These are phyloP conservation scores for Chloroceryle inda DNA, from an alignment of 2,797 vertebrate species.

Conservation along the genomic window DNA sequence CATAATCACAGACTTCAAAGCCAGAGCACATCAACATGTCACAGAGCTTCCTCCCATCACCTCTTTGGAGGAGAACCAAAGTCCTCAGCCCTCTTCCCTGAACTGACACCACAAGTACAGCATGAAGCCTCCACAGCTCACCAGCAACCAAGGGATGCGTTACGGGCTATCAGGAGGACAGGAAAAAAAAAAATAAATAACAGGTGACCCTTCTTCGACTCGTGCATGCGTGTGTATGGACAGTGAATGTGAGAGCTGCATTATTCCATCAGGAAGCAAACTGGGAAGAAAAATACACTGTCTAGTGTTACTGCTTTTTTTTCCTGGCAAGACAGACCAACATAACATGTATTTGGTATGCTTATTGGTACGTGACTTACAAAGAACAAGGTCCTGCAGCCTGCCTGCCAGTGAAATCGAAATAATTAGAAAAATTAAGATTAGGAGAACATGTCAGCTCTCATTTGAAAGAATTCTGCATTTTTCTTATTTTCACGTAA, in stretches of 20 bases:
- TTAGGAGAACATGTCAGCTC: not conserved
- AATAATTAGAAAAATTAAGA: not conserved
- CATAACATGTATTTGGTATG: not conserved
- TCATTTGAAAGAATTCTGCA: not conserved
- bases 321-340: not conserved
- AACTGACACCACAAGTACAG: not conserved
- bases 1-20: slow-evolving; percentile 18
- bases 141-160: not conserved
- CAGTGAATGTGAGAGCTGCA: not conserved
- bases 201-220: not conserved
- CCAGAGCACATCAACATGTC: not conserved
- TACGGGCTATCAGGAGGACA: not conserved
- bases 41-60: not conserved
- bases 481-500: not conserved
- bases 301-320: not conserved
- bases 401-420: not conserved
- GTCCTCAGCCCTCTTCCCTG: not conserved
- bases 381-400: not conserved
- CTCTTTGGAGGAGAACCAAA: not conserved
- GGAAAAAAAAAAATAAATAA: not conserved
- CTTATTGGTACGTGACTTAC: not conserved
- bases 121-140: not conserved
- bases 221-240: rapidly evolving
- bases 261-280: not conserved
- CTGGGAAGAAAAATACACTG: not conserved